Conservation (phyloP, 2,888 invertebrate species). For the Meteorus colon region DNA sequence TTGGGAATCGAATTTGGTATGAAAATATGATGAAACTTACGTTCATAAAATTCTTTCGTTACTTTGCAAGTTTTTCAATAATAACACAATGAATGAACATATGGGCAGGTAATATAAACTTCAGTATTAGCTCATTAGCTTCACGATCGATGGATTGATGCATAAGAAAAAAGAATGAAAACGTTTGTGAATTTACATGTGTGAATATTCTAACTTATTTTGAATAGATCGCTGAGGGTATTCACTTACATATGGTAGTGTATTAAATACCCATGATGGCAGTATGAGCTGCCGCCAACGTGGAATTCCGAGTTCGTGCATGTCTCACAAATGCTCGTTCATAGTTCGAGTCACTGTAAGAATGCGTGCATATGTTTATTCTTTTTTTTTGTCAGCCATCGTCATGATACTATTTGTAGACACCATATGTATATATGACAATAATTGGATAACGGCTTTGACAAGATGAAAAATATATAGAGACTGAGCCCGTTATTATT, state of each 20-base stretch:
- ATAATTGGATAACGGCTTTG: not conserved
- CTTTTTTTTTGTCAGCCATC: too few relatives aligned
- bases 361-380: not conserved
- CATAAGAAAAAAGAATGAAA: not conserved
- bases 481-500: not conserved
- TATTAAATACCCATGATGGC: conserved; percentile 45
- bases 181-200: not conserved
- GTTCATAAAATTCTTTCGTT: not conserved
- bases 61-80: not conserved
- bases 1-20: too few relatives aligned
- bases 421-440: not conserved
- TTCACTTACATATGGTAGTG: conserved; percentile 39
- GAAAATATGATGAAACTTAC: too few relatives aligned
- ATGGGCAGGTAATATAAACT: not conserved
- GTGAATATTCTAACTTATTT: not conserved
- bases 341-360: not conserved
- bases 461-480: not conserved
- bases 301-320: conserved; percentile 37
- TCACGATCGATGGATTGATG: not conserved
- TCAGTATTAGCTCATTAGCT: not conserved
- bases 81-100: not conserved
- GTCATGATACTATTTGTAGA: not conserved
- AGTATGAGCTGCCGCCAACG: conserved; percentile 8
- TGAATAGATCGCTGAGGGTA: conserved; percentile 39
- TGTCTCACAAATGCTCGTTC: conserved; percentile 18